Evolutionary conservation across 2,113 vertebrate species (phyloP).

Genomic region (Notarius lentiginosus): DNA sequence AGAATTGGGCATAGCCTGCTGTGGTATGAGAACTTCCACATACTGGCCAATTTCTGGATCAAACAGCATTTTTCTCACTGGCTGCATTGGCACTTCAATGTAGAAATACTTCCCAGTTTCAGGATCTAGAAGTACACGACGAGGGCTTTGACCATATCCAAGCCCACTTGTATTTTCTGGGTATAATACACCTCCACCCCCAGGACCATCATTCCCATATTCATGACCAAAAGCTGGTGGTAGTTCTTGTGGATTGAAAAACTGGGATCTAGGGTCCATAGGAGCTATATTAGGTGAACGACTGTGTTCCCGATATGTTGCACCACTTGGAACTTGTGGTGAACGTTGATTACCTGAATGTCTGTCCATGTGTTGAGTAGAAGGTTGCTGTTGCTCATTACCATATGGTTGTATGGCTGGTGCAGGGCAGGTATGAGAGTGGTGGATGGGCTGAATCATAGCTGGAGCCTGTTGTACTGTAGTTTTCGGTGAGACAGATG

Average conservation of each 20-base stretch:
- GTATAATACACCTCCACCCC: constrained; percentile 61
- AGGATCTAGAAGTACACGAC: constrained; percentile 87
- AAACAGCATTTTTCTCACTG: constrained; percentile 84
- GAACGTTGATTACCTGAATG: constrained; percentile 64
- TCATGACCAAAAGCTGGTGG: constrained; percentile 70
- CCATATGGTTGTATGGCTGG: constrained; percentile 64
- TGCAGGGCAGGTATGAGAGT: constrained; percentile 61
- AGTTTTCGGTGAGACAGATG: constrained; percentile 65
- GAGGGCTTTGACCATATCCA: constrained; percentile 63
- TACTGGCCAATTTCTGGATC: constrained; percentile 94
- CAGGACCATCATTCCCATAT: constrained; percentile 68
- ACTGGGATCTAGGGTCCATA: constrained; percentile 67
- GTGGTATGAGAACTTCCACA: constrained; percentile 88
- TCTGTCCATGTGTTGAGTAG: constrained; percentile 64
- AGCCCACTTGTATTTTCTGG: constrained; percentile 62
- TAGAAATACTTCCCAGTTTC: constrained; percentile 92
- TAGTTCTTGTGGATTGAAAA: constrained; percentile 67
- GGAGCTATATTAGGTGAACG: constrained; percentile 68
- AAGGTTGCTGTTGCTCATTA: constrained; percentile 60
- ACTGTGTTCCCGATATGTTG: constrained; percentile 63
- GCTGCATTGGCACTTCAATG: constrained; percentile 84
- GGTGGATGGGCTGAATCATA: constrained; percentile 68
- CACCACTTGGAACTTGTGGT: constrained; percentile 61
- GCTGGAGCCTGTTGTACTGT: constrained; percentile 59
- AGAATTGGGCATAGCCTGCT: constrained; percentile 75